A percentile compares a stretch with the other conserved stretches of the same genome.
Evolutionary conservation across 2,113 vertebrate species (phyloP).

Genomic region (Calonectris borealis): DNA sequence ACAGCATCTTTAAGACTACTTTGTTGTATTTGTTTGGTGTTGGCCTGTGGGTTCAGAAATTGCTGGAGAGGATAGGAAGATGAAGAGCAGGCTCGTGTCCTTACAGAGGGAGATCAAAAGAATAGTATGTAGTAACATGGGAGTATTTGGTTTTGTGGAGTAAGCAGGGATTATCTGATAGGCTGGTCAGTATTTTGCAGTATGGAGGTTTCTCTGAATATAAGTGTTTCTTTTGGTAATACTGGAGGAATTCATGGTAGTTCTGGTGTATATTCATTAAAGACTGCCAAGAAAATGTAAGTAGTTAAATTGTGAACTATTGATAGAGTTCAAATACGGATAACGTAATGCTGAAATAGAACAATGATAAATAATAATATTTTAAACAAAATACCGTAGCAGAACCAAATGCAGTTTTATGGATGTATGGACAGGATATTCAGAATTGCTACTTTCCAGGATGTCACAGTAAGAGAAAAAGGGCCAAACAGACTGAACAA

Average conservation of each 20-base stretch:
- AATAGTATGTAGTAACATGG: background rate
- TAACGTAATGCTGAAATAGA: background rate
- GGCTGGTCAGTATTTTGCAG: background rate
- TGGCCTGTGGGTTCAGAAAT: background rate
- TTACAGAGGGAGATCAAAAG: background rate
- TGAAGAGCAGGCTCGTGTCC: accelerated
- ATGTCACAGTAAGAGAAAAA: background rate
- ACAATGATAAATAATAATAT: background rate
- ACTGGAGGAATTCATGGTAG: background rate
- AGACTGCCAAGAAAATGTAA: background rate
- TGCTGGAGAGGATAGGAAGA: background rate
- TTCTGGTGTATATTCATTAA: background rate
- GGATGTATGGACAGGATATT: background rate
- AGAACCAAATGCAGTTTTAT: background rate
- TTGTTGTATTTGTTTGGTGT: background rate
- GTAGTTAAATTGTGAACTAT: background rate
- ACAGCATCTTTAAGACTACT: background rate
- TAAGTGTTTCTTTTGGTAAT: background rate
- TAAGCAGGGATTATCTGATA: background rate
- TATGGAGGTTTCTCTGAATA: background rate
- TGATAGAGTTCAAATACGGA: background rate
- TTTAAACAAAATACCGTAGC: background rate
- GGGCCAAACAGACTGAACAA: background rate
- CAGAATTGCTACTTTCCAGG: background rate
- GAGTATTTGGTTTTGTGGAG: background rate